Base-by-base conservation (phyloP, 1,140 invertebrate species). In the Latrodectus geometricus region DNA sequence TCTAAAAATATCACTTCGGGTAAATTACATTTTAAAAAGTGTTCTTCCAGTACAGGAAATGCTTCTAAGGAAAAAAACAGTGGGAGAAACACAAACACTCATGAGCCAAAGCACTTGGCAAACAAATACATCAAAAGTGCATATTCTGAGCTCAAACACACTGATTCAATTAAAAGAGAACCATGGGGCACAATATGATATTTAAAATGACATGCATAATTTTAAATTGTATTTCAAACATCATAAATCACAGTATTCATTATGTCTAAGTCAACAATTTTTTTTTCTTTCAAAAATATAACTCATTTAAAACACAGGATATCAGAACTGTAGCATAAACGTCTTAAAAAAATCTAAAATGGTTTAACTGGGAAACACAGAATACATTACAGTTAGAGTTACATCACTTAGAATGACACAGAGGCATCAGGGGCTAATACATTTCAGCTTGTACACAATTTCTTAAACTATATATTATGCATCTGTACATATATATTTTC, bases 261-360 rank as follows among this genome's bases (percentile, higher is more conserved):
- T 61, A 68, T 70, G 72, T 23, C 70, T 74, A 74, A 74, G 35
- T 83, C 82, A 70, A 84, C 73, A 84, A 23, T 68, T 82, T 70
- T 78, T 23, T 52, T 81, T 84, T 76, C 81, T 61, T 75, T 76
- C 65, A 84, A 84, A 84, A 86, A 86, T 77, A 86, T 86, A 86
- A 86, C 83, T 86, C 65, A 77, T 86, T 68, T 86, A 76, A 77
- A 76, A 75, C 82, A 84, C 23, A 61, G 83, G 20, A 20, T 78
- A 56, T 35, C 77, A 77, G 23, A 23, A 61, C 83, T 56, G 73
- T 68, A 15, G 9, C 52, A 14, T 52, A 65, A 70, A 23, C 14
- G 74, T 68, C 35, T 35, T 66, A 54, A 76, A 8, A 61, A 86
- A 86, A 48, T 75, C 72, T 75, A 83, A 83, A 81, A 77, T 70